Base-by-base conservation (phyloP, 2,888 invertebrate genomes). In the Pyrocoelia pectoralis region DNA sequence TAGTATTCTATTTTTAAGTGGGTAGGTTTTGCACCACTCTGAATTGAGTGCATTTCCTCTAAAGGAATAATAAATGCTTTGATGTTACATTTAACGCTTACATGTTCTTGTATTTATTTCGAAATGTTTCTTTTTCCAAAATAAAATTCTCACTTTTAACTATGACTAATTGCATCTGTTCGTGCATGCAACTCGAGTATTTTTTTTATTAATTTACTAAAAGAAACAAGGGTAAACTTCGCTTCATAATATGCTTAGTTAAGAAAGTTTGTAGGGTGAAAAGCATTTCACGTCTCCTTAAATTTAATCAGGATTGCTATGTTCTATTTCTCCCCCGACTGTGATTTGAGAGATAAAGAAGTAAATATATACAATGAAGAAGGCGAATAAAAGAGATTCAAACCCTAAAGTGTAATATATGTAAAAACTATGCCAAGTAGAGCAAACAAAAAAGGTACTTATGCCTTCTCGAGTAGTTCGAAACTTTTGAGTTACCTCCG, bases 221-320 rank as follows among this genome's bases (percentile, higher is more conserved):
- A 60, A 60, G 54, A 60, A 54, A 48, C 58, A 58, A 40, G 58
- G 41, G 58, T 50, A 52, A 58, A 58, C 19, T 54, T 54, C 38
- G n/a, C 43, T 58, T 41, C 43, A 55, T 61, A 61, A 55, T 57
- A 57, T 61, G 50, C 55, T 50, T 61, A 55, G 55, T 50, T 61
- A 49, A 24, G 29, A 61, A 61, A 55, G 54, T 61, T 55, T 61
- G 60, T 29, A 61, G 55, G 28, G 51, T 57, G 43, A 61, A 55
- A 52, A 46, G 52, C 54, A 63, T 64, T 68, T 55, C 54, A 54
- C 61, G 66, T 52, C 59, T 65, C 65, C 60, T 67, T 68, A 67
- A 68, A 67, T 67, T 69, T 69, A 69, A 69, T 69, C 61, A 67
- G 65, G 67, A 66, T 65, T 62, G 65, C 60, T 59, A 51, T 58